Evolutionary conservation across 2,888 invertebrate genomes (phyloP), one percentile per base, ranked within the genome.

Genomic region (Dichetophora obliterata): DNA sequence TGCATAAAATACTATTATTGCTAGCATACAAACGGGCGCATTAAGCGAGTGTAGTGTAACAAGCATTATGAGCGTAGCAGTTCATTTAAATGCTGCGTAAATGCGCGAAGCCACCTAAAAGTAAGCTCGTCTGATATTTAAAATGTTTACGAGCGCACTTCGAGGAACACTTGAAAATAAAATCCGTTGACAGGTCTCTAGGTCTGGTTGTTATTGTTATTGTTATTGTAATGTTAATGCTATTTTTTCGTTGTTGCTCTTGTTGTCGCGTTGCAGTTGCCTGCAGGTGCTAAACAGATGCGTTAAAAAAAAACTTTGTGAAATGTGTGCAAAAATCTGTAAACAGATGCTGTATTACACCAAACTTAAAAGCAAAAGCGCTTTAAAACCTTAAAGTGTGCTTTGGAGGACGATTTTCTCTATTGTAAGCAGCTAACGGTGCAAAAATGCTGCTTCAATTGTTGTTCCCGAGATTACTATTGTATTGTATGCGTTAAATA

Each of bases 341-440:
- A 27, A 57, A 57, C 5, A 34, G 34, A 27, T 54, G 54, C 50
- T 22, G 5, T n/a, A 48, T 11, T 16, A 66, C 66, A 19, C 19
- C n/a, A n/a, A n/a, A n/a, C 37, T 27, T 27, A 81, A 85, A 82
- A 84, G 83, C 82, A 70, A 78, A 78, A 82, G 82, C 80, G 61
- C 48, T 81, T 78, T 73, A 61, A 78, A 79, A 81, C 80, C 81
- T 81, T 81, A 82, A 82, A 80, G 80, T 80, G 78, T 78, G 76
- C 74, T 79, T n/a, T 19, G 48, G 48, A 48, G 61, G 76, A 54
- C 19, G 19, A 54, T 43, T 43, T 43, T 11, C 43, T 43, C 43
- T 14, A 43, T 43, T 43, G 14, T 43, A 19, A 50, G 16, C 48
- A 19, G 76, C 78, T 14, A 78, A 68, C 78, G 70, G 77, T 75